phyloP scores from a whole-genome alignment of 2,797 vertebrate genomes.

The Rallus crepitans region DNA sequence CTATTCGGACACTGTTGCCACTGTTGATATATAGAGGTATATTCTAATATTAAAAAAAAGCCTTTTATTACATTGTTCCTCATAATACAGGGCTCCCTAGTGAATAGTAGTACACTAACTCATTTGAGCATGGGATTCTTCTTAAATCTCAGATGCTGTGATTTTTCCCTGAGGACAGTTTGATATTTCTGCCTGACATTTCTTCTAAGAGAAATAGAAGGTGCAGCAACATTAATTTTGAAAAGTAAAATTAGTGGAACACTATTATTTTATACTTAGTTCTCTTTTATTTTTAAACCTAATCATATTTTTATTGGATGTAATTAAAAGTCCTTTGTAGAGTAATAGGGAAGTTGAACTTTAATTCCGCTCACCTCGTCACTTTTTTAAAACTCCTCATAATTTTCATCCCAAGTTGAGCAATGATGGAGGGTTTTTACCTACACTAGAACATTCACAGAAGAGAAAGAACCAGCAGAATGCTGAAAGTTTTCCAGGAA shows the following conservation, averaged over 20 bases:
- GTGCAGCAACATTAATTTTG: slow-evolving; percentile 74
- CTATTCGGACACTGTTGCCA: slow-evolving; percentile 48
- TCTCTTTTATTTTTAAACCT: slow-evolving; percentile 72
- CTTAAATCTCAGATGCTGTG: slow-evolving; percentile 71
- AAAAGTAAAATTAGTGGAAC: slow-evolving; percentile 75
- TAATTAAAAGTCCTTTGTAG: slow-evolving; percentile 75
- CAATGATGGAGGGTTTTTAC: not conserved
- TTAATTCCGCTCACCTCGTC: slow-evolving; percentile 64
- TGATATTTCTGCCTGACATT: slow-evolving; percentile 78
- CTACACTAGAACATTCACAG: not conserved
- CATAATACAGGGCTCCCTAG: slow-evolving; percentile 52
- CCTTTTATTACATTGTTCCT: slow-evolving; percentile 59
- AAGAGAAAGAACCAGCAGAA: not conserved
- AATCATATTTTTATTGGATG: slow-evolving; percentile 74
- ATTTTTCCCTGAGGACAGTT: slow-evolving; percentile 71
- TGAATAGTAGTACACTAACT: slow-evolving; percentile 62
- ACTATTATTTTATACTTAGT: slow-evolving; percentile 78
- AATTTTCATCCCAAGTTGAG: slow-evolving; percentile 47
- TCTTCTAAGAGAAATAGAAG: slow-evolving; percentile 75
- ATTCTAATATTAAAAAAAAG: slow-evolving; percentile 57
- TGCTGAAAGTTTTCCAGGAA: not conserved
- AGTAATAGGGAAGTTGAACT: slow-evolving; percentile 70
- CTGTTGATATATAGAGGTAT: slow-evolving; percentile 54
- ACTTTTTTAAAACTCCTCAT: slow-evolving; percentile 57
- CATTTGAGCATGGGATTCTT: slow-evolving; percentile 66